These are phyloP conservation scores for Diadophis punctatus DNA, from an alignment of 2,113 vertebrate species.

Conservation along the genomic window DNA sequence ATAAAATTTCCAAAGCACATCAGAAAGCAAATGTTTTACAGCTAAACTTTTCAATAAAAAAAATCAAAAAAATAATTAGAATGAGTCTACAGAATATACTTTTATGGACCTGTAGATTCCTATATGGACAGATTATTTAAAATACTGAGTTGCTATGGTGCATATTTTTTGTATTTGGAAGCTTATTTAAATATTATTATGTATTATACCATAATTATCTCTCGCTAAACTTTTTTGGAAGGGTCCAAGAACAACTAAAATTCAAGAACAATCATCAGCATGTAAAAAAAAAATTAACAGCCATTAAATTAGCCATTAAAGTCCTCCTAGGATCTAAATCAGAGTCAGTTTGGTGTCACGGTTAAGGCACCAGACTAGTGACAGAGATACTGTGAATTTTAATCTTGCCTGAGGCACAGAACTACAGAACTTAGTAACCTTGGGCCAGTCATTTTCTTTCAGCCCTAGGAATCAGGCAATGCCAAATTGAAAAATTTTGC, in stretches of 20 bases:
- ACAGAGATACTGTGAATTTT: background rate
- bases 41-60: background rate
- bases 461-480: background rate
- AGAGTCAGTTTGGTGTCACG: background rate
- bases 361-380: background rate
- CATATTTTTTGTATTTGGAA: background rate
- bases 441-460: background rate
- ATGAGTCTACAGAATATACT: background rate
- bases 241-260: background rate
- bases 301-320: background rate
- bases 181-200: background rate
- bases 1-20: background rate
- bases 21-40: background rate
- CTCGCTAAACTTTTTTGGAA: background rate
- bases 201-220: background rate
- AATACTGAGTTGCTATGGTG: background rate
- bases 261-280: background rate
- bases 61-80: background rate
- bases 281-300: background rate
- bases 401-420: background rate
- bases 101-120: background rate
- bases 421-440: background rate
- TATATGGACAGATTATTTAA: background rate
- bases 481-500: background rate
- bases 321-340: background rate